A percentile compares a stretch with the other conserved stretches of the same genome.
Conservation (phyloP, 2,888 invertebrate genomes). For the Agriopis leucophaearia region DNA sequence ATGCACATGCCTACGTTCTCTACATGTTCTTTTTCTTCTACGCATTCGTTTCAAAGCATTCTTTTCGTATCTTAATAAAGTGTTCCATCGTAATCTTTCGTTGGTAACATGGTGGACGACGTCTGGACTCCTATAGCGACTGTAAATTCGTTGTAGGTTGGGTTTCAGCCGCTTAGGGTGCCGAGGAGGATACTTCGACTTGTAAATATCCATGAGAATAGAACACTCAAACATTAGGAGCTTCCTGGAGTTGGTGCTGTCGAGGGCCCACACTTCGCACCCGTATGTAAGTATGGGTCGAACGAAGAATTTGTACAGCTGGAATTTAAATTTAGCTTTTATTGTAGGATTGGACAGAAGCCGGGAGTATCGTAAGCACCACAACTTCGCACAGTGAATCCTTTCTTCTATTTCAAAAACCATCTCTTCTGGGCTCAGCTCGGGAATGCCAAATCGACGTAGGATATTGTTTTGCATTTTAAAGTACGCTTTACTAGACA, state of each 20-base stretch:
- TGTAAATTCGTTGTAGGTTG: constrained; percentile 52
- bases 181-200: constrained; percentile 59
- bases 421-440: constrained; percentile 50
- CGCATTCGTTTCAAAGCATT: constrained; percentile 12
- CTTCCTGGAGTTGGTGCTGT: constrained; percentile 47
- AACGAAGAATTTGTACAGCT: constrained; percentile 63
- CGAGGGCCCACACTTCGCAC: constrained; percentile 67
- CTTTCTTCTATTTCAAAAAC: constrained; percentile 58
- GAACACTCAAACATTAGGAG: constrained; percentile 59
- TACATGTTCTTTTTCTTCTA: neutral
- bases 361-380: constrained; percentile 60
- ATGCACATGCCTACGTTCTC: neutral
- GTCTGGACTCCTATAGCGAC: constrained; percentile 49
- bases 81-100: constrained; percentile 59
- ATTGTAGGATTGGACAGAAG: constrained; percentile 56
- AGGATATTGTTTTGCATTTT: constrained; percentile 42
- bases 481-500: constrained; percentile 1
- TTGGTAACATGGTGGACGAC: constrained; percentile 57
- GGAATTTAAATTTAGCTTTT: constrained; percentile 55
- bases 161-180: constrained; percentile 58
- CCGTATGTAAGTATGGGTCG: constrained; percentile 69
- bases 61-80: constrained; percentile 56
- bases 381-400: constrained; percentile 61
- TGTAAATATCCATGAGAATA: constrained; percentile 63
- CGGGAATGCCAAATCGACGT: constrained; percentile 48